phyloP scores from a whole-genome alignment of 2,888 invertebrate genomes.

The Acleris cristana region DNA sequence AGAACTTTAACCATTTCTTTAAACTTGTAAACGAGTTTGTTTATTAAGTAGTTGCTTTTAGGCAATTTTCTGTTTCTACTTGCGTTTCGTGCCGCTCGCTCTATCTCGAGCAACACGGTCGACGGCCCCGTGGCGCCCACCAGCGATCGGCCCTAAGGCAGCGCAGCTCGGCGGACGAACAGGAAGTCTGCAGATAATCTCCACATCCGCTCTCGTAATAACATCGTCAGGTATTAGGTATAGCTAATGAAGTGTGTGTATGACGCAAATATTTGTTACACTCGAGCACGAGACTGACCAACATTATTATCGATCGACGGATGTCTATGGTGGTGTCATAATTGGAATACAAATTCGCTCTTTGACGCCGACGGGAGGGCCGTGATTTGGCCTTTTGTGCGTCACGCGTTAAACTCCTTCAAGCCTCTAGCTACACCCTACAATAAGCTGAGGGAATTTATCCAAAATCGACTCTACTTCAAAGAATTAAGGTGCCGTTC shows the following conservation, averaged over 20 bases:
- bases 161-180: neutral
- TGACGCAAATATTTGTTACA: no score
- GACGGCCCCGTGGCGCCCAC: no score
- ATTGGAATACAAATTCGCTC: slow-evolving; percentile 83
- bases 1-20: no score
- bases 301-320: slow-evolving; percentile 52
- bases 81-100: neutral
- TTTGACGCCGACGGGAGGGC: slow-evolving; percentile 73
- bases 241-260: neutral
- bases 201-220: neutral
- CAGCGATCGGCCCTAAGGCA: no score
- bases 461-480: slow-evolving; percentile 55
- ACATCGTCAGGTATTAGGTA: neutral
- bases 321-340: slow-evolving; percentile 66
- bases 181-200: slow-evolving; percentile 1
- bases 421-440: slow-evolving; percentile 68
- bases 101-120: no score
- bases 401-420: slow-evolving; percentile 82
- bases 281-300: slow-evolving; percentile 42
- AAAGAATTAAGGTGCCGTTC: slow-evolving; percentile 41
- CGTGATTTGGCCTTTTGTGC: slow-evolving; percentile 83
- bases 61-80: neutral
- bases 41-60: no score
- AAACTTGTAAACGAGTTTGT: no score
- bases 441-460: slow-evolving; percentile 42